Evolutionary conservation across 2,888 invertebrate genomes (phyloP).

Genomic region (Microctonus brassicae): DNA sequence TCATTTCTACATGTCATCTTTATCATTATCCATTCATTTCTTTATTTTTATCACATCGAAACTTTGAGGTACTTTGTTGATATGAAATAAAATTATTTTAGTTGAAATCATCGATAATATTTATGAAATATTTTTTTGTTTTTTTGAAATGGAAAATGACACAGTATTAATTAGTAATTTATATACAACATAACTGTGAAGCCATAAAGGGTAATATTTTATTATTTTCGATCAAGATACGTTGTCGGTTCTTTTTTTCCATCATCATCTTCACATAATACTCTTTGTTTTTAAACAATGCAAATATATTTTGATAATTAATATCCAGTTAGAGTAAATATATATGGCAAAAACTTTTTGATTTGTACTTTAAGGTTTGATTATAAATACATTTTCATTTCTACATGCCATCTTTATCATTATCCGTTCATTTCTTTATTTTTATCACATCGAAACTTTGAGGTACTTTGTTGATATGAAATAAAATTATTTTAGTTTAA

Average conservation of each 20-base stretch:
- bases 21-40: slow-evolving; percentile 42
- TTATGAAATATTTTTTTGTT: neutral
- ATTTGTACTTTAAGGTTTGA: slow-evolving; percentile 14
- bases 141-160: slow-evolving; percentile 6
- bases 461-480: slow-evolving; percentile 29
- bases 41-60: slow-evolving; percentile 31
- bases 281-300: neutral
- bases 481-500: neutral
- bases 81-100: neutral
- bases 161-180: neutral
- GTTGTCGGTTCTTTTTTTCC: neutral
- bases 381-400: slow-evolving; percentile 15
- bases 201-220: too few relatives aligned
- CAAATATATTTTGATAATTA: neutral
- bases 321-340: slow-evolving; percentile 4
- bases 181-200: neutral
- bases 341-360: neutral
- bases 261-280: neutral
- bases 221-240: too few relatives aligned
- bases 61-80: slow-evolving; percentile 35
- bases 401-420: slow-evolving; percentile 48
- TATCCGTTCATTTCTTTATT: slow-evolving; percentile 18
- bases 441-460: slow-evolving; percentile 35
- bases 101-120: neutral
- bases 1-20: slow-evolving; percentile 42